Evolutionary conservation across 2,113 vertebrate genomes (phyloP), one percentile per base, ranked within the genome.

Genomic region (Diadophis punctatus): DNA sequence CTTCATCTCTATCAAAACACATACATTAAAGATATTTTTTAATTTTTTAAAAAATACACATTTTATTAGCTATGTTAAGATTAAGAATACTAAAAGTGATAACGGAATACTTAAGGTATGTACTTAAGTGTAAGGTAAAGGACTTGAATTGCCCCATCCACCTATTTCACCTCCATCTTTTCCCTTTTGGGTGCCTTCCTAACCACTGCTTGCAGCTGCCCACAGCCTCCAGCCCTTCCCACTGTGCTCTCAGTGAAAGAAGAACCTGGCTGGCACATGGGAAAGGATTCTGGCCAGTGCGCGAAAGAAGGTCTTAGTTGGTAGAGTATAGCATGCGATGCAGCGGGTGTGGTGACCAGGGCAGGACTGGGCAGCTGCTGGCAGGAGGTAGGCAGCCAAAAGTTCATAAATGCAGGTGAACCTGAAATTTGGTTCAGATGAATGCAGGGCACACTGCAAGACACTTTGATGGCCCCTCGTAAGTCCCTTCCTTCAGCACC

Each of bases 21-120:
- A 74, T 96, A 94, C 91, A 94, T 94, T 43, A 80, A 94, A 97
- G 96, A 92, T 96, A 89, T 92, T 93, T 52, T 1, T 93, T 95
- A 96, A 97, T 94, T 86, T 91, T 96, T 97, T 97, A 96, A 97
- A 96, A 97, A 96, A 95, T 96, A 95, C 0, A 34, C 93, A 60
- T 96, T 96, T 96, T 97, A 91, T 95, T 68, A 92, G 94, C 30
- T 97, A 97, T 95, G 90, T 97, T 90, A 97, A 97, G 94, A 93
- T 94, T 94, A 97, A 93, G 96, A 96, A 96, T 96, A 96, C 95
- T 96, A 95, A 95, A 96, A 96, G 93, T 97, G 95, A 97, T 96
- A 97, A 95, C 96, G 94, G 93, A 96, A 96, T 96, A 96, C 95
- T 96, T 95, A 97, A 96, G 95, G 94, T 97, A 95, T 97, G 63